Base-by-base conservation (phyloP, 2,113 vertebrate species). In the Myxocyprinus asiaticus region DNA sequence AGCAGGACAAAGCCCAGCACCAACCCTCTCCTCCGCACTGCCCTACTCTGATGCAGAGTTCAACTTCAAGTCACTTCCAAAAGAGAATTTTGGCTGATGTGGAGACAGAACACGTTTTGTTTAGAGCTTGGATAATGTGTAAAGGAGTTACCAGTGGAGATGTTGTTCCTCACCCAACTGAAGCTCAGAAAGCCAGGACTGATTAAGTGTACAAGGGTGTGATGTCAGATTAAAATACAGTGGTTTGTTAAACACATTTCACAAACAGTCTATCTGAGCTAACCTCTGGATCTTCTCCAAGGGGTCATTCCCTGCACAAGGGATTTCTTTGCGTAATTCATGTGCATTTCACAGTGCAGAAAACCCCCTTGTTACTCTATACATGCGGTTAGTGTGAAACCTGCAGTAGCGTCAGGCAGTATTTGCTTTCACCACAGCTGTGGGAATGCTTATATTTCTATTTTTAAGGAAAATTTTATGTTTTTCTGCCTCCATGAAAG, bases 1-100 rank as follows among this genome's bases (percentile, higher is more conserved):
- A 56, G 63, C 48, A 42, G 22, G 67, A 81, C 62, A 67, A 69
- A 79, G 77, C 84, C 87, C 86, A 84, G 22, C 70, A 42, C 82
- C 53, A 61, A 62, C 68, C 47, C 15, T 85, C 88, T 89, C 88
- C 87, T 88, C 85, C 82, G 66, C 62, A 66, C 81, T 85, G 76
- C 70, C 66, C 70, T 61, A 58, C 73, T 82, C 77, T 73, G n/a
- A 86, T 69, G 80, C 84, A 77, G 88, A 81, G 90, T 89, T 88
- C 88, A 89, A 87, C 82, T 86, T 81, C 61, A 87, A 75, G 79
- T 88, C 80, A 88, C 86, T 86, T 87, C 81, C 88, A 85, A 86
- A 87, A 88, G 82, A 83, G 82, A 77, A 88, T 84, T 78, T 87
- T 85, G 22, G 92, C 56, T n/a, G 10, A 80, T 33, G 22, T 33